Evolutionary conservation across 2,113 vertebrate species (phyloP).

Genomic region (Nothocercus nigrocapillus): DNA sequence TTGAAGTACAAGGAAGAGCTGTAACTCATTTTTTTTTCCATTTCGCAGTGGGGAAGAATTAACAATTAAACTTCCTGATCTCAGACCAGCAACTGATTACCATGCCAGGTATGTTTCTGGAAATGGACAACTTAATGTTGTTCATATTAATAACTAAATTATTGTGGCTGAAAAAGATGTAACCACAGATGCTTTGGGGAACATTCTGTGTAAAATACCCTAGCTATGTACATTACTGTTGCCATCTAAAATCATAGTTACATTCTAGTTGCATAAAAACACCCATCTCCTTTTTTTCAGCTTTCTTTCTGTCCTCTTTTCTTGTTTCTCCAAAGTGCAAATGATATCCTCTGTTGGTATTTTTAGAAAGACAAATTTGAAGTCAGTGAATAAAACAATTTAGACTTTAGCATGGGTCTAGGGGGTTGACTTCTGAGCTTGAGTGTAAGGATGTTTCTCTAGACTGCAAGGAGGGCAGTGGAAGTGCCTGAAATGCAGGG

Average conservation of each 20-base stretch:
- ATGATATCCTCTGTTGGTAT: neutral
- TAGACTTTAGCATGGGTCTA: neutral
- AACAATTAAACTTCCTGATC: conserved; percentile 77
- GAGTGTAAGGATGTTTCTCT: neutral
- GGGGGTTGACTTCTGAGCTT: neutral
- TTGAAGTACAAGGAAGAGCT: neutral
- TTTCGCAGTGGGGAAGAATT: conserved; percentile 76
- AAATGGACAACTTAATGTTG: neutral
- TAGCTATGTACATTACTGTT: neutral
- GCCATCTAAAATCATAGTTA: neutral
- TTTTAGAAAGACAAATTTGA: neutral
- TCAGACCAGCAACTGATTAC: conserved; percentile 81
- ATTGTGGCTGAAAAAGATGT: neutral
- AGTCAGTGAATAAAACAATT: neutral
- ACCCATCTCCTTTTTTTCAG: neutral
- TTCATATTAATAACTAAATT: neutral
- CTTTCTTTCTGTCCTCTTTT: accelerated
- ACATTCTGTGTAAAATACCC: neutral
- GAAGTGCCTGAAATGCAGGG: neutral
- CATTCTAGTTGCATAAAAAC: neutral
- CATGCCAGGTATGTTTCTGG: conserved; percentile 78
- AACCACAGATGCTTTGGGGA: neutral
- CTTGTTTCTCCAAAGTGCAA: neutral
- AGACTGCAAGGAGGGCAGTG: neutral
- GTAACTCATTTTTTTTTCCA: conserved; percentile 4